Evolutionary conservation across 2,797 vertebrate species (phyloP), one percentile per base, ranked within the genome.

Genomic region (Pelochelys cantorii): DNA sequence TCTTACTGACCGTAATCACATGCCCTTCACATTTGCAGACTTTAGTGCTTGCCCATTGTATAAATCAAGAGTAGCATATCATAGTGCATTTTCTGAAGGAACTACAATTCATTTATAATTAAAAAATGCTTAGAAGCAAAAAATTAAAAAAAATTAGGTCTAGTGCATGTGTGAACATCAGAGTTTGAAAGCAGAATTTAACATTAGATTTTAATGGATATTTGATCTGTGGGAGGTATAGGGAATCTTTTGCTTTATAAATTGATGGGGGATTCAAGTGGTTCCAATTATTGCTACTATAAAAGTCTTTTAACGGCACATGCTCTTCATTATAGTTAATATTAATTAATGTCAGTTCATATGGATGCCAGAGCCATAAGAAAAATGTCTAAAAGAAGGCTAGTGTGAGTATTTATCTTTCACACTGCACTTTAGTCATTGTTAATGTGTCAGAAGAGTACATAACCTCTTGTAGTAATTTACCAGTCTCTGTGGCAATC

Each of bases 41-140:
- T 79, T 92, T 82, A 52, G 25, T 92, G 81, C 3, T 2, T 55
- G 57, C 54, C 34, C 2, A 5, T 7, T 3, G 57, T 68, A 1
- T 78, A 90, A 88, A 93, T 60, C 65, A 88, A 27, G 10, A 85
- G 9, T 22, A 81, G 62, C 90, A 18, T 11, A 25, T 13, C 37
- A 34, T 22, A 23, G 11, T 37, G 22, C 22, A 22, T 18, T 5
- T 75, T 48, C 71, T 75, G 34, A 42, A 42, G 20, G 20, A 75
- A 42, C 37, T 23, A 68, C 65, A 68, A 68, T 74, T 37, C 37
- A 22, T 22, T 74, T 42, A 42, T 65, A 65, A 15, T 9, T 65
- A 15, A 31, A 65, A 65, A n/a, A 62, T 25, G 4, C 14, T n/a
- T 65, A n/a, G 62, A 15, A n/a, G 31, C 31, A 18, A 8, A 15